Conservation (phyloP, 2,888 invertebrate genomes). For the Ametastegia equiseti region DNA sequence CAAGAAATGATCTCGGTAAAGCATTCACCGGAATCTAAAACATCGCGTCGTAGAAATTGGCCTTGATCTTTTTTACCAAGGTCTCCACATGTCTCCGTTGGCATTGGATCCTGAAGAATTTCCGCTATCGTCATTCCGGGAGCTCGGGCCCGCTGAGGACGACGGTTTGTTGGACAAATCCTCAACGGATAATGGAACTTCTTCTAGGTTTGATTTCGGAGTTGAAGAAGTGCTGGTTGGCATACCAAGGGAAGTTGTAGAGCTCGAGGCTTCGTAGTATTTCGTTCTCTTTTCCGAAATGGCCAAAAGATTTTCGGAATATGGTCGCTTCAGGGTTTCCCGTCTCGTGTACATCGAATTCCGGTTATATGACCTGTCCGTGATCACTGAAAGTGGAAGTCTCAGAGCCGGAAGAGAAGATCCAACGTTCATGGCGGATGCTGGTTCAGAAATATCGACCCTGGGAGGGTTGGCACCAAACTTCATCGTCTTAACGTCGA, state of each 20-base stretch:
- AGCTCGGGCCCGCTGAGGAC: conserved; percentile 26
- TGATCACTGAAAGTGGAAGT: conserved; percentile 73
- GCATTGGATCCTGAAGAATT: conserved; percentile 60
- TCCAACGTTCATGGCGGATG: not conserved
- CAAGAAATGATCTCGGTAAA: not conserved
- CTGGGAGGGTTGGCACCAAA: not conserved
- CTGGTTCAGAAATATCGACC: conserved; percentile 29
- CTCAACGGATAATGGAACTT: conserved; percentile 58
- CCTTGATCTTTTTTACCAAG: conserved; percentile 75
- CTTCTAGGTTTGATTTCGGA: conserved; percentile 56
- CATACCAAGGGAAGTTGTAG: conserved; percentile 57
- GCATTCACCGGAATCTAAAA: not conserved
- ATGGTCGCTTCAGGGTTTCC: conserved; percentile 66
- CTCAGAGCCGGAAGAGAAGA: conserved; percentile 57
- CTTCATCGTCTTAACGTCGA: conserved; percentile 49
- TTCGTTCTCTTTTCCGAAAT: conserved; percentile 70
- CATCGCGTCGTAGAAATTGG: not conserved
- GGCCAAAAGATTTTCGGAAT: conserved; percentile 68
- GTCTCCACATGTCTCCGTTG: conserved; percentile 79
- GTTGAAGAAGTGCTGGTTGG: conserved; percentile 49
- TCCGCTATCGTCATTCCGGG: conserved; percentile 57
- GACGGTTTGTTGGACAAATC: conserved; percentile 60
- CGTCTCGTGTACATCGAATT: conserved; percentile 57
- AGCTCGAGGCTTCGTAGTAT: conserved; percentile 66
- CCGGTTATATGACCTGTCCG: conserved; percentile 71